phyloP scores from a whole-genome alignment of 37 sponge, comb jelly and placozoan species.

The Spongia lamella region DNA sequence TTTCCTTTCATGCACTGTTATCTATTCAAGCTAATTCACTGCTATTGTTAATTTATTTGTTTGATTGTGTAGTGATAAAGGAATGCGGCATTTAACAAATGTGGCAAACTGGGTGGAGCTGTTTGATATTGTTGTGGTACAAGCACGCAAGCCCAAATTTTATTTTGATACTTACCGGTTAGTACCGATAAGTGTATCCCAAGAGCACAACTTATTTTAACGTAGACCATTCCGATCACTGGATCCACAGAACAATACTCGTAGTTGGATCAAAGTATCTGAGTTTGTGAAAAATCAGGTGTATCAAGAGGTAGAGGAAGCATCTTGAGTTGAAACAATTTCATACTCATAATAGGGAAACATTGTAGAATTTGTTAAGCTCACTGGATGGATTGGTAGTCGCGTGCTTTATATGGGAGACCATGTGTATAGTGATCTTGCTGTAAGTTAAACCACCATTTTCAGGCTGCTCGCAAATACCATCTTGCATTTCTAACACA shows the following conservation, averaged over 20 bases:
- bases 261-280: conserved; percentile 66
- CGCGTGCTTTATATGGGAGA: conserved; percentile 96
- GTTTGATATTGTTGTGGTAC: conserved; percentile 84
- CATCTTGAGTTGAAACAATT: neutral
- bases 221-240: conserved; percentile 73
- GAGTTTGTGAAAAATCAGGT: conserved; percentile 50
- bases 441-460: no score
- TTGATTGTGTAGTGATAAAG: conserved; percentile 59
- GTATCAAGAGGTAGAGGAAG: conserved; percentile 61
- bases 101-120: conserved; percentile 78
- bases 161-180: conserved; percentile 59
- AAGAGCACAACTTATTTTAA: no score
- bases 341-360: conserved; percentile 60
- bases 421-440: conserved; percentile 93
- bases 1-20: no score
- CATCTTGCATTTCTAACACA: neutral
- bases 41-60: no score
- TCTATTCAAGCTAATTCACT: no score
- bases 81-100: conserved; percentile 72
- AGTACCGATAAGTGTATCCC: conserved; percentile 1
- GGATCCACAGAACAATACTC: conserved; percentile 22
- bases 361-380: conserved; percentile 68
- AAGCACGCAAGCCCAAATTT: conserved; percentile 87
- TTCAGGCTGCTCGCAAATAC: no score
- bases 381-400: conserved; percentile 79